A percentile compares a stretch with the other conserved stretches of the same genome.
Conservation (phyloP, 2,888 invertebrate species). For the Chalcis sispes region DNA sequence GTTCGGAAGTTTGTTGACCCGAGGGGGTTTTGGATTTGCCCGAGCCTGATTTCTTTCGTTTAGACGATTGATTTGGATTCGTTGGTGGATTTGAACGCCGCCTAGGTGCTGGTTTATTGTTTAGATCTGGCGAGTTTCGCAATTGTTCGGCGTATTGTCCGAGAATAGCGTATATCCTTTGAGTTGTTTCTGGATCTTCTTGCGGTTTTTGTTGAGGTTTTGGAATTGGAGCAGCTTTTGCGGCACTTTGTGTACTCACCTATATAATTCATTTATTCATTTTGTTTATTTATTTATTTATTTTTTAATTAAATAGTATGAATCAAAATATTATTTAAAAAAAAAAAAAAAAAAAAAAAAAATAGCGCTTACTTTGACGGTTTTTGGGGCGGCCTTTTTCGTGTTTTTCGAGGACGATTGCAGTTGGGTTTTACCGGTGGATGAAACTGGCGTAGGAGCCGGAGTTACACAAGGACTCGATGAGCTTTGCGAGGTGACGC, state of each 20-base stretch:
- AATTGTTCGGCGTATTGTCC: conserved; percentile 89
- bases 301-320: too few species aligned
- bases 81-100: conserved; percentile 85
- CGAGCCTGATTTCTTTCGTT: conserved; percentile 83
- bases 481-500: conserved; percentile 79
- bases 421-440: conserved; percentile 70
- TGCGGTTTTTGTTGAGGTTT: conserved; percentile 85
- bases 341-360: not conserved
- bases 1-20: conserved; percentile 76
- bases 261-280: conserved; percentile 20
- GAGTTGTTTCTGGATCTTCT: conserved; percentile 89
- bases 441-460: conserved; percentile 75
- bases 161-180: conserved; percentile 86
- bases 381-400: conserved; percentile 77
- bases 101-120: conserved; percentile 88
- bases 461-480: conserved; percentile 80
- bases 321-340: too few species aligned
- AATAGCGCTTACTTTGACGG: conserved; percentile 78
- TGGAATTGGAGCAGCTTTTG: conserved; percentile 82
- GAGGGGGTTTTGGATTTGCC: conserved; percentile 75
- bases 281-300: too few species aligned
- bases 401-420: conserved; percentile 70
- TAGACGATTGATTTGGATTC: conserved; percentile 83
- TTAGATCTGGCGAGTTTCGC: conserved; percentile 86
- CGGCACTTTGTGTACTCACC: conserved; percentile 78